A percentile compares a stretch with the other conserved stretches of the same genome.
These are phyloP conservation scores for Hucho hucho DNA, from an alignment of 2,113 vertebrate genomes.

Conservation along the genomic window DNA sequence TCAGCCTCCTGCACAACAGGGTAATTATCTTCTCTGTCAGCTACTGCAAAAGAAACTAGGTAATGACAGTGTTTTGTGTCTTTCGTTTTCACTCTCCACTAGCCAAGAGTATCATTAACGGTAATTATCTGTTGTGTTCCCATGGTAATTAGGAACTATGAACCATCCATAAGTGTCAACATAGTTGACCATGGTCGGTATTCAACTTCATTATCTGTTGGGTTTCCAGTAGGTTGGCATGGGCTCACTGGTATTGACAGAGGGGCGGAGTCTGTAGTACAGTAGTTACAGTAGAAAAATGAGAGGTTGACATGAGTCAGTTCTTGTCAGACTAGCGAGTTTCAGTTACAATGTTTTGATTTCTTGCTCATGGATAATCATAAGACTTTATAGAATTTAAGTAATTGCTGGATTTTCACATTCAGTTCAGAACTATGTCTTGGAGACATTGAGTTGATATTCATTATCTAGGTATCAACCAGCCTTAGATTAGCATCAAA, in stretches of 20 bases:
- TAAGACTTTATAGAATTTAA: neutral
- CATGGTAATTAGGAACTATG: neutral
- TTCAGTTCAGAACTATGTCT: neutral
- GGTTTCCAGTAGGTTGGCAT: neutral
- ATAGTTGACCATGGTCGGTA: neutral
- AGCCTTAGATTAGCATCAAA: constrained; percentile 4
- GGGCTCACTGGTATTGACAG: too few relatives aligned
- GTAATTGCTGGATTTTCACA: neutral
- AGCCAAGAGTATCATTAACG: neutral
- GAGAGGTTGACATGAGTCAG: too few relatives aligned
- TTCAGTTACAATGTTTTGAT: too few relatives aligned
- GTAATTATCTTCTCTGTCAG: neutral
- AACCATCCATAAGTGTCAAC: constrained; percentile 12
- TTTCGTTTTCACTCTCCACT: neutral
- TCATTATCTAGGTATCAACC: neutral
- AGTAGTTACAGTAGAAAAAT: too few relatives aligned
- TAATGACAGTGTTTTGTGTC: constrained; percentile 12
- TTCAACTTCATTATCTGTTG: too few relatives aligned
- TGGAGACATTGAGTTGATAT: constrained; percentile 5
- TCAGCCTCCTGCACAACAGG: neutral
- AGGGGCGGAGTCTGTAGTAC: too few relatives aligned
- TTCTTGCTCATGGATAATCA: neutral
- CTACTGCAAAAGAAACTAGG: neutral
- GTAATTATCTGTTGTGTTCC: constrained; percentile 12
- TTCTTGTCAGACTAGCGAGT: too few relatives aligned